Base-by-base conservation (phyloP, 2,888 invertebrate species). In the Corbicula japonica region DNA sequence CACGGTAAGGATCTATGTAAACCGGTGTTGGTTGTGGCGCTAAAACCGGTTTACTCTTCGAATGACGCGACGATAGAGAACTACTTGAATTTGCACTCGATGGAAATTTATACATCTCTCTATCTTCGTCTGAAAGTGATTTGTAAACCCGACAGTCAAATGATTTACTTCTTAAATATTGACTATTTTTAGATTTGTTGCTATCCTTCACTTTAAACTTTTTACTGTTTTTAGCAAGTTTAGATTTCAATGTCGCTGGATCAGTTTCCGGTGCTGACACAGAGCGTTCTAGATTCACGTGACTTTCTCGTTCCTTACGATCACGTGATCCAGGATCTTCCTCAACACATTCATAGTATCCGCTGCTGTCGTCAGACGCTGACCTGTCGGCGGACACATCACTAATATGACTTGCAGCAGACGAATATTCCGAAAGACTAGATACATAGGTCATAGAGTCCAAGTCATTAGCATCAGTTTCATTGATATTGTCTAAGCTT, bases 101-200 rank as follows among this genome's bases (percentile, higher is more conserved):
- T 15, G 86, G 86, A 58, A 87, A 82, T 46, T 78, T 66, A 60
- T 87, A 87, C 84, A 87, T 83, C 73, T 87, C 86, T 23, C 72
- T 80, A 41, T 86, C 85, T 23, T 83, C 80, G 32, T 80, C 76
- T n/a, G 76, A 76, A 21, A 78, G 60, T 0, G 76, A 66, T 62
- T 77, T 83, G 61, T 83, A 80, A 41, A 78, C 69, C n/a, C 76
- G 68, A 58, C 69, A 73, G 34, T 83, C 83, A 44, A 83, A 80
- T 26, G 83, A 81, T 38, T 79, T 74, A 30, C 76, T 77, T 58
- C 80, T 54, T 35, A 68, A 50, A 50, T 65, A 76, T 30, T 69
- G 73, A 15, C 54, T 60, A 30, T 52, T 69, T 69, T 70, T 79
- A 15, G 26, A 41, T 58, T 65, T 75, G 26, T 15, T 41, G 48